Evolutionary conservation across 1,140 invertebrate species (phyloP), one percentile per base, ranked within the genome.

Genomic region (Caerostris extrusa): DNA sequence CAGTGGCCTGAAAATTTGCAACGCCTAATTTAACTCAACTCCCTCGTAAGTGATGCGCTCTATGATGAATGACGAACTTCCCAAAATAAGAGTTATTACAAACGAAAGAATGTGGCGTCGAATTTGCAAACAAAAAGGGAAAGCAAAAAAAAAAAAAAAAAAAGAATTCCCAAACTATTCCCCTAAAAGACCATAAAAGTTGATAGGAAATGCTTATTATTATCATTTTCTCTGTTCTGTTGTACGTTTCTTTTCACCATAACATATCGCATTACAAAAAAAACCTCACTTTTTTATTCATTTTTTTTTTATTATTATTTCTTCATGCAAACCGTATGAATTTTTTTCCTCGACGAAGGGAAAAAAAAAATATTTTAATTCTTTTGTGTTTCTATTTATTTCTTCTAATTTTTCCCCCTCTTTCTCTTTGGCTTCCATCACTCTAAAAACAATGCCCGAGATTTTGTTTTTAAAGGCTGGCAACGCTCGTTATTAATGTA

Each of bases 201-300:
- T 93, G 92, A 93, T 93, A 93, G 92, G 92, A 71, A 93, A 93
- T 93, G 86, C 92, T 93, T 93, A 93, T 93, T 93, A 93, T 93
- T 93, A 93, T 93, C 82, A 93, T 93, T 88, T 88, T 93, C 67
- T n/a, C 56, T 64, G 12, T 53, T 56, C 64, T 58, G 83, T 93
- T 87, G 91, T 93, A 87, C 34, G 57, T 93, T 93, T 88, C 50
- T 85, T 93, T 93, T 93, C 64, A 93, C 56, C 85, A 82, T 34
- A 93, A 93, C 91, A 93, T 69, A 93, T 86, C 83, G 60, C 90
- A 92, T 67, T 55, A 58, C 77, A 81, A 77, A 81, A 90, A 90
- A 90, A 50, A 34, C 7, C 5, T 6, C 34, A 53, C n/a, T 69
- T 89, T 89, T 89, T 69, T 69, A 6, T 4, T n/a, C 3, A 17